Evolutionary conservation across 2,797 vertebrate genomes (phyloP), one percentile per base, ranked within the genome.

Genomic region (Diceros bicornis): DNA sequence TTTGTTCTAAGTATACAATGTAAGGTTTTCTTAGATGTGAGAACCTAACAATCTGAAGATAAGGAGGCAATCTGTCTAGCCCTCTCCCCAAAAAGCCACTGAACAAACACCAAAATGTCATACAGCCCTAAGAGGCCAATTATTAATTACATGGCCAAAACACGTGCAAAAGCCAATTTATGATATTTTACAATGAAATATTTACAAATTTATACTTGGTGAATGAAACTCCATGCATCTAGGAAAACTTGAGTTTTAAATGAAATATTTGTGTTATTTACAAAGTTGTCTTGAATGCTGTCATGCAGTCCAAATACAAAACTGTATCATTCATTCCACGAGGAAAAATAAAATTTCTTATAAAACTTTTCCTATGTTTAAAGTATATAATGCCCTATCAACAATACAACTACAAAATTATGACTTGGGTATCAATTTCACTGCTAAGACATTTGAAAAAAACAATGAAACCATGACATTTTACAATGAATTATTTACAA

Each of bases 401-500:
- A 29, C 47, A 89, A 32, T 20, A 88, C 27, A 86, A 27, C 14
- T 69, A 88, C 9, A 81, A 47, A 85, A 37, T 55, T 68, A 77
- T 34, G 4, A 71, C 14, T 71, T 85, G 4, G 32, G 8, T 18
- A 41, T 37, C 44, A 34, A 34, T 47, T 85, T 72, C 21, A 81
- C 29, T 59, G 11, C 17, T 18, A 74, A 55, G 47, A 59, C 18
- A 52, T 23, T n/a, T 69, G 4, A 5, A 87, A 1, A 17, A 78
- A 87, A 92, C 3, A 86, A 78, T 55, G 29, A 61, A 72, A 52
- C 6, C 37, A 77, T 72, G 25, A 16, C 47, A 27, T 68, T 89
- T 91, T 79, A 88, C 72, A 91, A 72, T 95, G 77, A 69, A 25
- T 27, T 93, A 97, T 96, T 96, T 97, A 98, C 93, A 98, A 89